A percentile compares a stretch with the other conserved stretches of the same genome.
phyloP scores from a whole-genome alignment of 2,888 invertebrate genomes.

The Cosmopolites sordidus region DNA sequence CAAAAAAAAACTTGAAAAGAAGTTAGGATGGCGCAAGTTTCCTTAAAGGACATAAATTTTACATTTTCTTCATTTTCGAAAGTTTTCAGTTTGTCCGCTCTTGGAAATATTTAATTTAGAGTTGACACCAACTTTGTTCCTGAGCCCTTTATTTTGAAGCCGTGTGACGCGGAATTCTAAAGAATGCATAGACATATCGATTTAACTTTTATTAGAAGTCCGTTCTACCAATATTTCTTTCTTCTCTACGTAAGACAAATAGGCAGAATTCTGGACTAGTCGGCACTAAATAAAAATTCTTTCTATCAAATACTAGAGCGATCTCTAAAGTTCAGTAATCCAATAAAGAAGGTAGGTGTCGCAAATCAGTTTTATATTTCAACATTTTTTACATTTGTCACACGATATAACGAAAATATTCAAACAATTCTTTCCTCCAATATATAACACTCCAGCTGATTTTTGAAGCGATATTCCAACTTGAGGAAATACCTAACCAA shows the following conservation, averaged over 20 bases:
- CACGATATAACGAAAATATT: too few species aligned
- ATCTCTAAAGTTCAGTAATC: too few species aligned
- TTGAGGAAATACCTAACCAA: too few species aligned
- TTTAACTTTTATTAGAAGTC: constrained; percentile 29
- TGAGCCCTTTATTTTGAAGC: constrained; percentile 29
- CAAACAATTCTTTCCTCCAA: too few species aligned
- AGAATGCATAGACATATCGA: constrained; percentile 33
- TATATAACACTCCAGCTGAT: too few species aligned
- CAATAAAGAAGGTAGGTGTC: too few species aligned
- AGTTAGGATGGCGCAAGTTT: constrained; percentile 26
- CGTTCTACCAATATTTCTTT: constrained; percentile 23
- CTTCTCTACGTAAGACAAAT: constrained; percentile 19
- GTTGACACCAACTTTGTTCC: constrained; percentile 31
- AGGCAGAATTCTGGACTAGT: constrained; percentile 6
- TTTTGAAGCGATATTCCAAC: too few species aligned
- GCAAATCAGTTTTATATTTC: too few species aligned
- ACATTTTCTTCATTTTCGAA: constrained; percentile 32
- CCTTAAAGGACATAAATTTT: constrained; percentile 29
- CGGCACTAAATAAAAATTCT: neutral
- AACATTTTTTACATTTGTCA: too few species aligned
- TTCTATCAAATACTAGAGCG: too few species aligned
- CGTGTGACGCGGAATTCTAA: constrained; percentile 26
- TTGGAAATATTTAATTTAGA: constrained; percentile 32
- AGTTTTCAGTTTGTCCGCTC: constrained; percentile 32
- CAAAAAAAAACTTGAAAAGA: constrained; percentile 19